Evolutionary conservation across 2,797 vertebrate species (phyloP), one percentile per base, ranked within the genome.

Genomic region (Diplodus puntazzo): DNA sequence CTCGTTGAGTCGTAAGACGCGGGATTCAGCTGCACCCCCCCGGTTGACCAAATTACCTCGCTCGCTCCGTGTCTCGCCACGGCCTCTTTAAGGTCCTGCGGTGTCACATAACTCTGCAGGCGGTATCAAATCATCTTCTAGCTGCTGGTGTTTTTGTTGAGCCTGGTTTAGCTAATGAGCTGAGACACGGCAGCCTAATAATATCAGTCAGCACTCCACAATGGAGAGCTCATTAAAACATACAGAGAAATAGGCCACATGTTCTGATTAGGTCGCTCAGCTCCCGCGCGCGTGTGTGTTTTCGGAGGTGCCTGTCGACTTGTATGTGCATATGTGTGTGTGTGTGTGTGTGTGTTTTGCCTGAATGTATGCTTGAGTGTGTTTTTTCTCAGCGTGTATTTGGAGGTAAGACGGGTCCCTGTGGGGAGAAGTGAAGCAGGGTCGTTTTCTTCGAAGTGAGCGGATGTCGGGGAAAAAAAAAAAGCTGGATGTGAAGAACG

Each of bases 81-180:
- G 11, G 80, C 63, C 68, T 85, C 86, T 81, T 80, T 86, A 75
- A 87, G 82, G 81, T 84, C 83, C 83, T 75, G 86, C 27, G 43
- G 88, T 77, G 85, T 88, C 83, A 46, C 81, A 66, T 78, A 75
- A 73, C 86, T 85, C 87, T 55, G 69, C 79, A 57, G 87, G 87
- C 68, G 73, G 85, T 30, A 83, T 91, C 85, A 68, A 87, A 90
- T 91, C 83, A 87, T 93, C 88, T 91, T 80, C 87, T 81, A 86
- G 89, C 85, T 68, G 89, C 87, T 79, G 88, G 80, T 81, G 79
- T 87, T 89, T 84, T 83, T 87, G 87, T 87, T 84, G 82, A 77
- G 87, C 55, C 86, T 70, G 81, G 69, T 90, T 90, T 81, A 83
- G 90, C 87, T 93, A 94, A 94, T 93, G 88, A 92, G 89, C 88